Evolutionary conservation across 2,113 vertebrate genomes (phyloP).

Genomic region (Mionectes macconnelli): DNA sequence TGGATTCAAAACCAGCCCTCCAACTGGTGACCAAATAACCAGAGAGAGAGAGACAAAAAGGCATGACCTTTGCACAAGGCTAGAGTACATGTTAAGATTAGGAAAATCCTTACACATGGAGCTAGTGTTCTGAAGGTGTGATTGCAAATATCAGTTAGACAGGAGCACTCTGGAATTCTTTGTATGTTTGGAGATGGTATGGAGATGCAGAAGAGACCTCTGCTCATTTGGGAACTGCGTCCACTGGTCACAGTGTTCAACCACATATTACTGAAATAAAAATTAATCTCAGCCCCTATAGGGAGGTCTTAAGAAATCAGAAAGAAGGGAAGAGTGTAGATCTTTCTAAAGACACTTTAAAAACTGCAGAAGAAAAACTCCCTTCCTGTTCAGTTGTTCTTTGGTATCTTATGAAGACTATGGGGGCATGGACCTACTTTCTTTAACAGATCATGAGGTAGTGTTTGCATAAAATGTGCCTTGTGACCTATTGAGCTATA

Average conservation of each 20-base stretch:
- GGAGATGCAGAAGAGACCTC: not conserved
- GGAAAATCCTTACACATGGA: not conserved
- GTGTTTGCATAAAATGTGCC: not conserved
- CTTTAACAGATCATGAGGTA: not conserved
- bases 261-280: not conserved
- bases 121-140: not conserved
- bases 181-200: not conserved
- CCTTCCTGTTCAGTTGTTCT: not conserved
- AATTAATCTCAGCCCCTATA: not conserved
- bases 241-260: not conserved
- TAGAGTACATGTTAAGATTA: not conserved
- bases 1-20: not conserved
- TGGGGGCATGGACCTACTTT: not conserved
- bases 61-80: not conserved
- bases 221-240: not conserved
- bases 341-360: not conserved
- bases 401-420: not conserved
- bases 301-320: not conserved
- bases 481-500: not conserved
- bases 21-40: not conserved
- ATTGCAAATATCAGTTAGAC: not conserved
- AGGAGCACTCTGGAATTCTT: not conserved
- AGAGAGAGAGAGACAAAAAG: rapidly evolving
- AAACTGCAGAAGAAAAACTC: not conserved
- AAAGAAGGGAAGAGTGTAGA: not conserved